Conservation (phyloP, 2,797 vertebrate genomes). For the Mormyrus hasselquistii region DNA sequence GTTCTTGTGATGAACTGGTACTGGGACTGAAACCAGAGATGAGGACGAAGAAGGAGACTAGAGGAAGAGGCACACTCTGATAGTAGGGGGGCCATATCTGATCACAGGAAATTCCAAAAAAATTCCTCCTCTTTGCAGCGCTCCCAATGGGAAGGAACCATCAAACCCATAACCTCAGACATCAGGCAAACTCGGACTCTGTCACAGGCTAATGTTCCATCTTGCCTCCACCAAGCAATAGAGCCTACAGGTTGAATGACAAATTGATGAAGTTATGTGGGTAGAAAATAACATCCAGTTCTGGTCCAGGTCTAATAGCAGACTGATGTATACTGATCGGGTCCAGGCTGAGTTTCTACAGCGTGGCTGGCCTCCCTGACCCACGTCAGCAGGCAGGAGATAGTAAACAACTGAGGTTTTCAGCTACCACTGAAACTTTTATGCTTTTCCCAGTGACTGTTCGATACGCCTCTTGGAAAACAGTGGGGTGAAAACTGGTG, state of each 20-base stretch:
- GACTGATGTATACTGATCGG: not conserved
- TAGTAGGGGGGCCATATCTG: conserved; percentile 37
- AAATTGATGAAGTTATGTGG: not conserved
- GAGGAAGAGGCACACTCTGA: conserved; percentile 31
- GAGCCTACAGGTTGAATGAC: not conserved
- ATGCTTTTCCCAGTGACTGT: not conserved
- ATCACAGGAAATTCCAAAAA: conserved; percentile 48
- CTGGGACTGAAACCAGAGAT: not conserved
- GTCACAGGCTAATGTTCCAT: not conserved
- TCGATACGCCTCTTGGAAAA: not conserved
- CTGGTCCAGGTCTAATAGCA: not conserved
- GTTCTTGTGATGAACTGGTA: conserved; percentile 32
- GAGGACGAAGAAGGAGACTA: not conserved
- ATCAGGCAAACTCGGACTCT: not conserved
- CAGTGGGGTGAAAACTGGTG: not conserved
- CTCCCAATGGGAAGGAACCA: conserved; percentile 26
- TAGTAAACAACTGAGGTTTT: not conserved
- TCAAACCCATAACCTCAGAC: conserved; percentile 9
- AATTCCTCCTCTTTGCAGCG: conserved; percentile 29
- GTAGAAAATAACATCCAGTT: not conserved
- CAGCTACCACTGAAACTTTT: not conserved
- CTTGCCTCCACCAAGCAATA: not conserved
- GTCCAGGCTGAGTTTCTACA: not conserved
- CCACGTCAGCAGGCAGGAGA: not conserved
- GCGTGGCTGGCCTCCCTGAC: not conserved